Percentiles rank a stretch among this genome's conserved stretches.
Evolutionary conservation across 2,113 vertebrate species (phyloP).

Genomic region (Siphamia tubifer): DNA sequence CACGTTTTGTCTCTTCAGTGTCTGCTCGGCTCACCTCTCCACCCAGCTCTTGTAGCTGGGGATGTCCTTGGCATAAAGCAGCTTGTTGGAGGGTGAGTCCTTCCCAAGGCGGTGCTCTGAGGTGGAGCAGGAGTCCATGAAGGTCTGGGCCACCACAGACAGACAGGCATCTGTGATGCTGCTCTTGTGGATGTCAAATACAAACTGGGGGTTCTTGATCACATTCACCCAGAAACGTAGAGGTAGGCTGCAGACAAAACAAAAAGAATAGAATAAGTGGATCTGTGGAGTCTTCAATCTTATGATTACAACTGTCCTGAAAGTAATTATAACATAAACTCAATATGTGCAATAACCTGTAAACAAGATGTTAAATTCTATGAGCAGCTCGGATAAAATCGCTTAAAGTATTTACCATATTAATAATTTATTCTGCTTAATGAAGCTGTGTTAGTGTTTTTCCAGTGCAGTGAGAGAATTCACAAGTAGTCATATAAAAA

Average conservation of each 20-base stretch:
- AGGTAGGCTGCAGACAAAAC: slow-evolving; percentile 83
- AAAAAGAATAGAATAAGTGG: not conserved
- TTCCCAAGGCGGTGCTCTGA: slow-evolving; percentile 97
- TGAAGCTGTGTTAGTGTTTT: not conserved
- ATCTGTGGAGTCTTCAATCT: no score
- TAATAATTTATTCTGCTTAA: no score
- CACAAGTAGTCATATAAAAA: slow-evolving; percentile 14
- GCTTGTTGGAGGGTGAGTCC: slow-evolving; percentile 98
- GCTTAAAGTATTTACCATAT: no score
- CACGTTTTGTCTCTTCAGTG: not conserved
- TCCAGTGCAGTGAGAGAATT: slow-evolving; percentile 23
- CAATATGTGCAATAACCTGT: not conserved
- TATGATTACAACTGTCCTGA: no score
- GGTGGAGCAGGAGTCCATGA: slow-evolving; percentile 99
- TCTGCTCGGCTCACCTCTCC: slow-evolving; percentile 89
- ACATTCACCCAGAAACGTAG: slow-evolving; percentile 98
- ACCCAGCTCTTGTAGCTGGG: slow-evolving; percentile 99
- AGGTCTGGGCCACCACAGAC: slow-evolving; percentile 97
- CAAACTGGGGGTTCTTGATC: slow-evolving; percentile 99
- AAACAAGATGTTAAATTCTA: not conserved
- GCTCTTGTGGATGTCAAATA: slow-evolving; percentile 98
- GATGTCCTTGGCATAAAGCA: slow-evolving; percentile 99
- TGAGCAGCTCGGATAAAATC: not conserved
- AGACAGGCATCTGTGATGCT: slow-evolving; percentile 98
- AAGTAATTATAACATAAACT: no score